These are phyloP conservation scores for Tadarida brasiliensis DNA, from an alignment of 2,797 vertebrate species.

Conservation along the genomic window DNA sequence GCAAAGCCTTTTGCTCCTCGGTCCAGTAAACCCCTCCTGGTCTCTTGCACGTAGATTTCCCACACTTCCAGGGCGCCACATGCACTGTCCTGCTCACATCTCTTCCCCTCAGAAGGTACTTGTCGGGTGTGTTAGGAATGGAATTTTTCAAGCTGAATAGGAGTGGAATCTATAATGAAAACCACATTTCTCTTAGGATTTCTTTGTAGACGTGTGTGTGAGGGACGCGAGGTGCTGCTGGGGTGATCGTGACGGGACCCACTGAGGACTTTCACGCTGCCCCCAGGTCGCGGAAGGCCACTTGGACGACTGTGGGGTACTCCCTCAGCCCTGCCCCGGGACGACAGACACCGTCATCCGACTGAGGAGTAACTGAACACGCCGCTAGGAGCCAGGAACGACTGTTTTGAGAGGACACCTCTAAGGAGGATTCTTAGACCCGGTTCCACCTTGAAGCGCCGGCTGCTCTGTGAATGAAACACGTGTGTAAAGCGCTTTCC, in stretches of 20 bases:
- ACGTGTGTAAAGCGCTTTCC: background rate
- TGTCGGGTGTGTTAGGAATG: too few species aligned
- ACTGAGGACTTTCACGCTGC: too few species aligned
- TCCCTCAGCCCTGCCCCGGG: too few species aligned
- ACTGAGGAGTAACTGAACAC: background rate
- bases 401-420: conserved; percentile 65
- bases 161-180: background rate
- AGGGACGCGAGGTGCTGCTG: too few species aligned
- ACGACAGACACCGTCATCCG: background rate
- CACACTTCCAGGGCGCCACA: background rate
- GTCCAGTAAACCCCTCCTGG: background rate
- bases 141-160: background rate
- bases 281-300: too few species aligned
- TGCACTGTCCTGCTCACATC: background rate
- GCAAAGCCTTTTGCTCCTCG: background rate
- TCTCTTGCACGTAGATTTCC: background rate
- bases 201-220: background rate
- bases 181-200: background rate
- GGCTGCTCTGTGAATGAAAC: conserved; percentile 54
- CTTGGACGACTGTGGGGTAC: too few species aligned
- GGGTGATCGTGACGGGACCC: background rate
- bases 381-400: conserved; percentile 62
- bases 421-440: conserved; percentile 51
- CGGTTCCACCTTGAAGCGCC: background rate
- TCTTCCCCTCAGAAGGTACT: background rate